Evolutionary conservation across 2,113 vertebrate genomes (phyloP), one percentile per base, ranked within the genome.

Genomic region (Barnardius zonarius): DNA sequence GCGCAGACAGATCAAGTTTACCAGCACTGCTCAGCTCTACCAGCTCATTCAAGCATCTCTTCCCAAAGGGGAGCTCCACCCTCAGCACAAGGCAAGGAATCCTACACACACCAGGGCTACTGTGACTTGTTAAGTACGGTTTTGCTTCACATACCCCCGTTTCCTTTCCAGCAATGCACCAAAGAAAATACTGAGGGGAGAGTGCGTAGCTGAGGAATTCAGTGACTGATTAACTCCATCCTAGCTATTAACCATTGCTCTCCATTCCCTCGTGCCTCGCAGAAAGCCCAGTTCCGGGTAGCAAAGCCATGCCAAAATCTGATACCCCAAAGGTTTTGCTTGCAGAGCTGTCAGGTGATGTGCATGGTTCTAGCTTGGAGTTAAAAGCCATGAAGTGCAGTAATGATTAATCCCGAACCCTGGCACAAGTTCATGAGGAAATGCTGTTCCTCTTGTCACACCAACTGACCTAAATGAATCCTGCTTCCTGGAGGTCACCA

Each of bases 331-430:
- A 33, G 77, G 27, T 17, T 19, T 17, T 68, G 6, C 55, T 20
- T 17, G 89, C 31, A 41, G 59, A 79, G 75, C 3, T 1, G 43
- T 92, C 90, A 96, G 95, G 48, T 94, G 97, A 86, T 83, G 79
- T 0, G 4, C 20, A 66, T 0, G 14, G 61, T 30, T 66, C 86
- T 66, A 41, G 64, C 81, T 93, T 1, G 3, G 37, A 82, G 79
- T 64, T 52, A 24, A 83, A 92, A 39, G 25, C 9, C 76, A 85
- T 81, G 28, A 84, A 55, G 6, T 1, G 51, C 62, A 90, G 44
- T 17, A 97, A 97, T 96, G 70, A 97, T 97, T 96, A 97, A 97
- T 78, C 90, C 80, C 68, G 62, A 89, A 62, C 16, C 76, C 48
- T 1, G 0, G 80, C 78, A 52, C 22, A 13, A 64, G 23, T 6